A percentile compares a stretch with the other conserved stretches of the same genome.
Conservation (phyloP, 2,888 invertebrate species). For the Epinotia bilunana region DNA sequence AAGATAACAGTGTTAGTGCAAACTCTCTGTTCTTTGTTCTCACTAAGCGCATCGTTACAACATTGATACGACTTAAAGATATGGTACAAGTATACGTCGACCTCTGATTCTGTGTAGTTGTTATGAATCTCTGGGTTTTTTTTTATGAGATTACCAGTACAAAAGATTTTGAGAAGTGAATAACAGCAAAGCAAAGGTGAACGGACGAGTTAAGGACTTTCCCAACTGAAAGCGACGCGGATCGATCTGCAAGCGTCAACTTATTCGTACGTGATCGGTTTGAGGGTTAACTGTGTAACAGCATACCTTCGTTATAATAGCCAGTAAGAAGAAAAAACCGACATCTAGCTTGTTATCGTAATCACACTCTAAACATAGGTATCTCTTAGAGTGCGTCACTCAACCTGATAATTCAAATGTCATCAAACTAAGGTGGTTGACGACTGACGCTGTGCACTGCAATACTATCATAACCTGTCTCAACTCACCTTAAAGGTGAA, state of each 20-base stretch:
- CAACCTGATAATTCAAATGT: too few relatives aligned
- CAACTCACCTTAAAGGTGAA: too few relatives aligned
- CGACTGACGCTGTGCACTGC: too few relatives aligned
- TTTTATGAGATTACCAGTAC: not conserved
- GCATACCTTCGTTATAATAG: not conserved
- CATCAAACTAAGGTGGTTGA: too few relatives aligned
- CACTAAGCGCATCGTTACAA: too few relatives aligned
- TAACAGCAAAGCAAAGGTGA: conserved; percentile 43
- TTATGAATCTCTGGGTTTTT: not conserved
- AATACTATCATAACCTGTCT: too few relatives aligned
- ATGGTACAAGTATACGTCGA: too few relatives aligned
- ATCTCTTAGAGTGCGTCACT: too few relatives aligned
- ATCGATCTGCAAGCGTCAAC: conserved; percentile 48
- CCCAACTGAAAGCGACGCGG: conserved; percentile 60
- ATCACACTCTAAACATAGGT: too few relatives aligned
- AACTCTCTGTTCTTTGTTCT: too few relatives aligned
- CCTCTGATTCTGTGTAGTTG: not conserved
- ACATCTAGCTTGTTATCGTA: not conserved
- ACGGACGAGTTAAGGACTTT: conserved; percentile 61
- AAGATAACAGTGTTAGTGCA: too few relatives aligned
- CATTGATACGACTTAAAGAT: too few relatives aligned
- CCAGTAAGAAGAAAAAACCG: not conserved
- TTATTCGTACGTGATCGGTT: conserved; percentile 18
- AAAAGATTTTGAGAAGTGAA: not conserved
- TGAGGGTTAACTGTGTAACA: not conserved